Conservation (phyloP, 2,888 invertebrate genomes). For the Ceratothoa steindachneri region DNA sequence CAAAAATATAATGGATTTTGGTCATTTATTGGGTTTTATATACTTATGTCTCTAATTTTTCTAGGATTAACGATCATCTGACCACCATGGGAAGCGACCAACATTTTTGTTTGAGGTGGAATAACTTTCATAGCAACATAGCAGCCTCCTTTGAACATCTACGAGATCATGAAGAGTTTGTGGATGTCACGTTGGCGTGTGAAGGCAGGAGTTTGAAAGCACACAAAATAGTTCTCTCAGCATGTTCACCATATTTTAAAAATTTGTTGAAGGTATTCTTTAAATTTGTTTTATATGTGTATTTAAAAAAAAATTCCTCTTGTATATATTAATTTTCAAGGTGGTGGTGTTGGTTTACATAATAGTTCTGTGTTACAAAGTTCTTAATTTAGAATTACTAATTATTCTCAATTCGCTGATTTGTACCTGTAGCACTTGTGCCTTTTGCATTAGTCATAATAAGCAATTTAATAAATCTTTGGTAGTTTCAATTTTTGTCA, state of each 20-base stretch:
- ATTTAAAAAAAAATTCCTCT: too few relatives aligned
- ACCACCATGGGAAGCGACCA: constrained; percentile 48
- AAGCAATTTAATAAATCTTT: not conserved
- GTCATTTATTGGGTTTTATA: too few relatives aligned
- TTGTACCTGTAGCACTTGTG: not conserved
- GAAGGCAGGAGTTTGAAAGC: constrained; percentile 53
- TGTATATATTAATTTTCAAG: too few relatives aligned
- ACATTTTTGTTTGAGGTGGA: constrained; percentile 49
- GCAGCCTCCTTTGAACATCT: constrained; percentile 52
- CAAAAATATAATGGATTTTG: too few relatives aligned
- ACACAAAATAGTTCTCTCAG: constrained; percentile 53
- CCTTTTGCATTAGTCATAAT: not conserved
- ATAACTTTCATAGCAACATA: constrained; percentile 51
- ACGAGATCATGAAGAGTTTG: constrained; percentile 52
- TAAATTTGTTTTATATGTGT: constrained; percentile 15
- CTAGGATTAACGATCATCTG: constrained; percentile 43
- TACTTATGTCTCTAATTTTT: too few relatives aligned
- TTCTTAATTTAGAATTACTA: not conserved
- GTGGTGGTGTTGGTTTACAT: too few relatives aligned
- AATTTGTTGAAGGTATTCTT: constrained; percentile 49
- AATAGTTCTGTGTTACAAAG: too few relatives aligned
- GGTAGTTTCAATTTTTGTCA: too few relatives aligned
- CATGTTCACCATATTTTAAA: constrained; percentile 52
- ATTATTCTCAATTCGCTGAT: not conserved
- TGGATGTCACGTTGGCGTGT: constrained; percentile 53